Conservation (phyloP, 2,113 vertebrate genomes). For the Sterna hirundo region DNA sequence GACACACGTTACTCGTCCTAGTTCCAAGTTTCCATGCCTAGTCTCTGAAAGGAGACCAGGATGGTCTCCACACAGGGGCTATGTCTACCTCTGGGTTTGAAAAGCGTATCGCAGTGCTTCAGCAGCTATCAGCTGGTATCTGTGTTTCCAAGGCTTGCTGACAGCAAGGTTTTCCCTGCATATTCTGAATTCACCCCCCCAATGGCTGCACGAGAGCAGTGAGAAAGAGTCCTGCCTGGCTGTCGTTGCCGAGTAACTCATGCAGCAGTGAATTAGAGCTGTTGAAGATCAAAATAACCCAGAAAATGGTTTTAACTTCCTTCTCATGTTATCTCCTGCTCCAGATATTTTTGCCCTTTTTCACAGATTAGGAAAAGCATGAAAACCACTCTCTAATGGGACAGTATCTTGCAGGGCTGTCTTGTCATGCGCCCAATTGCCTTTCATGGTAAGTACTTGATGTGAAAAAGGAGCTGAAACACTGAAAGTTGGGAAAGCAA, state of each 20-base stretch:
- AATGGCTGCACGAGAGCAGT: rapidly evolving
- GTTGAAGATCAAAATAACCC: neutral
- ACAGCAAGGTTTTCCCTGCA: neutral
- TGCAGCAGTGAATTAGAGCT: neutral
- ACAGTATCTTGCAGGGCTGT: neutral
- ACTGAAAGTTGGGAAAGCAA: neutral
- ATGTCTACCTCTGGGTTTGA: neutral
- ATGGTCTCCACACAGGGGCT: neutral
- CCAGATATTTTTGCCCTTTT: neutral
- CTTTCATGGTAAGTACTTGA: neutral
- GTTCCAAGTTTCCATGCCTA: neutral
- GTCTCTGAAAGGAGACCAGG: neutral
- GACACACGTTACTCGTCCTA: neutral
- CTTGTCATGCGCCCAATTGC: neutral
- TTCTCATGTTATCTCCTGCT: neutral
- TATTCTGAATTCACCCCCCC: neutral
- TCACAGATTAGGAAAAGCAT: neutral
- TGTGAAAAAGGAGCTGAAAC: neutral
- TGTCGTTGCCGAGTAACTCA: neutral
- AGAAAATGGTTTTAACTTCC: neutral
- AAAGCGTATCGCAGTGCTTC: neutral
- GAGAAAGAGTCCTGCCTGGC: neutral
- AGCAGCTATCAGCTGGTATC: neutral
- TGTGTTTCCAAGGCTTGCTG: neutral
- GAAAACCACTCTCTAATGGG: neutral